These are phyloP conservation scores for Drosophila auraria DNA, from an alignment of 1,140 invertebrate species.

Conservation along the genomic window DNA sequence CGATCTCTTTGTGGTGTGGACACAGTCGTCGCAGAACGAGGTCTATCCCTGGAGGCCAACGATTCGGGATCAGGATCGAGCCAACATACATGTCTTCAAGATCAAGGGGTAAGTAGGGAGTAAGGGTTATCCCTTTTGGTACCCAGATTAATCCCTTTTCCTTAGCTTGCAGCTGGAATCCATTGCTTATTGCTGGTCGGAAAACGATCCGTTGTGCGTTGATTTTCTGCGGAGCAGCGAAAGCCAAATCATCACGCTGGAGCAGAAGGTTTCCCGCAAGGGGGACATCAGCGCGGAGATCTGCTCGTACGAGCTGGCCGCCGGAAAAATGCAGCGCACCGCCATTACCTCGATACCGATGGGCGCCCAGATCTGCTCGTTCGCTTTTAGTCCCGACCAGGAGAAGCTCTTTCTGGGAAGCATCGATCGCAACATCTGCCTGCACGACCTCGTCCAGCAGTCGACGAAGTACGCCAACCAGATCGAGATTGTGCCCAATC, in stretches of 20 bases:
- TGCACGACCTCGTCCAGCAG: constrained; percentile 89
- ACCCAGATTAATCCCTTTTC: not conserved
- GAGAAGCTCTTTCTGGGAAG: constrained; percentile 91
- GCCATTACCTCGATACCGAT: constrained; percentile 89
- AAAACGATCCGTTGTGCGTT: constrained; percentile 90
- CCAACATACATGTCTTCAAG: constrained; percentile 91
- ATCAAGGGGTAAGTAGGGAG: constrained; percentile 58
- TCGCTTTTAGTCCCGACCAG: constrained; percentile 89
- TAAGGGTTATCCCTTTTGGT: too few relatives aligned
- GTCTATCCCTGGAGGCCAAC: constrained; percentile 94
- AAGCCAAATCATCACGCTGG: constrained; percentile 90
- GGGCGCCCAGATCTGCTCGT: constrained; percentile 89
- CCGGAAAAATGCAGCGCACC: constrained; percentile 89
- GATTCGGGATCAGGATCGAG: constrained; percentile 91
- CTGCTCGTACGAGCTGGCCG: constrained; percentile 90
- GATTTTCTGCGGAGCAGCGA: constrained; percentile 88
- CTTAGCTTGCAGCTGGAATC: constrained; percentile 87
- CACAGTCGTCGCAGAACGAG: constrained; percentile 91
- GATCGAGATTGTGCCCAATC: constrained; percentile 89
- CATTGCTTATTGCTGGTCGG: constrained; percentile 88
- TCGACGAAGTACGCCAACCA: constrained; percentile 87
- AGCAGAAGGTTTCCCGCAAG: constrained; percentile 91
- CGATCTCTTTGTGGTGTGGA: constrained; percentile 90
- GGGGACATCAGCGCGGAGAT: constrained; percentile 92
- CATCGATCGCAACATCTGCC: constrained; percentile 91